These are phyloP conservation scores for Eucera pruinosa DNA, from an alignment of 2,888 invertebrate genomes.

Conservation along the genomic window DNA sequence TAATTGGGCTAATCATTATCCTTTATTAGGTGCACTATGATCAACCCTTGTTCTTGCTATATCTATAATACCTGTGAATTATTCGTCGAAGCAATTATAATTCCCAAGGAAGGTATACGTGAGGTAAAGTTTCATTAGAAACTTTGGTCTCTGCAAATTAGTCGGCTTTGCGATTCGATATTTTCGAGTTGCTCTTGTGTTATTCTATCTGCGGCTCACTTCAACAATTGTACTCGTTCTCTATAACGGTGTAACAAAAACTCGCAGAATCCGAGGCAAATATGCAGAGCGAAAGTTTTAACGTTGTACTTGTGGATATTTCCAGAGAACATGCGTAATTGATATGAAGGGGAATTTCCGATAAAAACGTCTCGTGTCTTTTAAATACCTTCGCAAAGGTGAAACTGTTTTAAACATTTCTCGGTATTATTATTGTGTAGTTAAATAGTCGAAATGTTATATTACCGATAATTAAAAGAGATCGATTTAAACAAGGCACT, in stretches of 20 bases:
- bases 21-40: slow-evolving; percentile 61
- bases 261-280: background rate
- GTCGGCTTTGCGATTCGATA: slow-evolving; percentile 6
- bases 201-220: background rate
- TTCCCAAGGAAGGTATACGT: slow-evolving; percentile 18
- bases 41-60: slow-evolving; percentile 28
- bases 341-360: background rate
- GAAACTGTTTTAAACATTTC: too few species aligned
- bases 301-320: background rate
- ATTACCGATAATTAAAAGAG: too few species aligned
- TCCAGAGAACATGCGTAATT: background rate
- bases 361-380: background rate
- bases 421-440: too few species aligned
- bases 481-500: too few species aligned
- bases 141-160: slow-evolving; percentile 40
- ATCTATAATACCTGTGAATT: slow-evolving; percentile 31
- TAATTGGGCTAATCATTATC: slow-evolving; percentile 70
- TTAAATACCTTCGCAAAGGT: too few species aligned
- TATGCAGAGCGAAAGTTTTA: background rate
- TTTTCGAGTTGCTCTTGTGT: background rate
- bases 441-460: too few species aligned
- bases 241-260: background rate
- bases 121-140: slow-evolving; percentile 46
- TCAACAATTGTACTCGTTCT: background rate
- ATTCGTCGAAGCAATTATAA: slow-evolving; percentile 50